Evolutionary conservation across 2,797 vertebrate species (phyloP).

Genomic region (Masticophis lateralis): DNA sequence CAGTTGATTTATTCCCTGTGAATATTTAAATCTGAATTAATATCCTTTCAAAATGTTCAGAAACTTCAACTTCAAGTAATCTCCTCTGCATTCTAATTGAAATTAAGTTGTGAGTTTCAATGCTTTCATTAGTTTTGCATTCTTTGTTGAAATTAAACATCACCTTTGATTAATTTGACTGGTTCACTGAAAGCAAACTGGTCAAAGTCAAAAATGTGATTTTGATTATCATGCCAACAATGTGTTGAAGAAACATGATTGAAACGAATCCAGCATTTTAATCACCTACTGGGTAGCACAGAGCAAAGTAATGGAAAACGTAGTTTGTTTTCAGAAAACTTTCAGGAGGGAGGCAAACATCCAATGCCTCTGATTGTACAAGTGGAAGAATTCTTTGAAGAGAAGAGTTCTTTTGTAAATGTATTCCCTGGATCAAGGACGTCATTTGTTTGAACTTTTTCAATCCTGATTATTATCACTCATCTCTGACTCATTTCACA

Average conservation of each 20-base stretch:
- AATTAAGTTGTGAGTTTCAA: neutral
- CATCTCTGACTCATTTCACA: neutral
- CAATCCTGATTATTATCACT: neutral
- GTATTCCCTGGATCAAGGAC: neutral
- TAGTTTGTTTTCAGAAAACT: neutral
- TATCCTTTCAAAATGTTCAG: neutral
- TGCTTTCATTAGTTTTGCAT: neutral
- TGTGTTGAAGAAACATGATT: neutral
- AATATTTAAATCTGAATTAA: constrained; percentile 3
- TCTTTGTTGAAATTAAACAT: constrained; percentile 13
- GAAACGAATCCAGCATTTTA: neutral
- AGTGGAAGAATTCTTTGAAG: neutral
- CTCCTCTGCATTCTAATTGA: constrained; percentile 4
- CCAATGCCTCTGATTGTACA: neutral
- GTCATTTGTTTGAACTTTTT: neutral
- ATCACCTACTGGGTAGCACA: neutral
- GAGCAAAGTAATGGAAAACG: neutral
- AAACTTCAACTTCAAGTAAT: neutral
- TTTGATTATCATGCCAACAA: constrained; percentile 14
- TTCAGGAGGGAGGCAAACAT: neutral
- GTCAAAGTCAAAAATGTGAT: constrained; percentile 10
- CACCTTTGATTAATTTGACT: constrained; percentile 11
- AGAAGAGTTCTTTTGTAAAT: neutral
- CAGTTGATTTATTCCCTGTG: neutral
- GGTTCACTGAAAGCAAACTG: neutral